Base-by-base conservation (phyloP, 2,888 invertebrate species). In the Suillia variegata region DNA sequence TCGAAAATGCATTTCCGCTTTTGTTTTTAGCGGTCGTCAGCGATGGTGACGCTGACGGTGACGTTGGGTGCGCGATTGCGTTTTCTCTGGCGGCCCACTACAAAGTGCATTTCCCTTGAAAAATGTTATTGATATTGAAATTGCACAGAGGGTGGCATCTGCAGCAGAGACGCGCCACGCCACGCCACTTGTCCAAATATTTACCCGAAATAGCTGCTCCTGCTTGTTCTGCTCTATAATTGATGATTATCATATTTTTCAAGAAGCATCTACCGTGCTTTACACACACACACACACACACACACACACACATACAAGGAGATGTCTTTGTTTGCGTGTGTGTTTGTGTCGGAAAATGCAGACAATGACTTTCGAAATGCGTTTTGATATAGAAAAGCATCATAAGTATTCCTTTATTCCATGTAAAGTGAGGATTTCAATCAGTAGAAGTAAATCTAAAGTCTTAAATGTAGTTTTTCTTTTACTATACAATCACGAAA, bases 121-220 rank as follows among this genome's bases (percentile, higher is more conserved):
- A 75, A 77, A 69, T 72, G 72, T 76, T 78, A 76, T 78, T 76
- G 76, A 77, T 76, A 78, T 76, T 76, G 69, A 74, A 76, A 71
- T 76, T 76, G 61, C 65, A 67, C 17, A 38, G 13, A n/a, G 38
- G 38, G 38, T 13, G 8, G 38, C 31, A 10, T 10, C 38, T 13
- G 38, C 6, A 38, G 38, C 6, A 17, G 18, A 38, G 38, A 4
- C 6, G 45, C 45, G 18, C 18, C 3, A 38, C n/a, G 45, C 20
- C 3, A 13, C 20, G 45, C 5, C 13, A 13, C 45, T 6, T n/a
- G n/a, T 5, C 17, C 45, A 45, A 45, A 45, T 45, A 45, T 45
- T 45, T 45, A 45, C 45, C 17, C 45, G 6, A 45, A 38, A 45
- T 5, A 18, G 45, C 4, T 20, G 5, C n/a, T 45, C 20, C 6